Percentiles rank a stretch among this genome's conserved stretches.
Evolutionary conservation across 2,113 vertebrate genomes (phyloP).

Genomic region (Paralichthys olivaceus): DNA sequence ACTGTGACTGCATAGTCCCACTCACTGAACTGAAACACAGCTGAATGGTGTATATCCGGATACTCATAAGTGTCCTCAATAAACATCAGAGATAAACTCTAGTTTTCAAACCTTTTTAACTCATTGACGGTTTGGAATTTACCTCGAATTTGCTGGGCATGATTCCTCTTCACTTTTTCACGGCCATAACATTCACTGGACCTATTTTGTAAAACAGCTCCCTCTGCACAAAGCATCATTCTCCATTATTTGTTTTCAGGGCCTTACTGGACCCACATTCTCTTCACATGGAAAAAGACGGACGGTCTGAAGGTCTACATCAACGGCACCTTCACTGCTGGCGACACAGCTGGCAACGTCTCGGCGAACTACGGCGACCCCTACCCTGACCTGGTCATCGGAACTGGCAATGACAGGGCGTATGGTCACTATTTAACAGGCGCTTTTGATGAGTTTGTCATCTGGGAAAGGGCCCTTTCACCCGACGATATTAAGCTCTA

Average conservation of each 20-base stretch:
- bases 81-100: not conserved
- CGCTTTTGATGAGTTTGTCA: conserved; percentile 93
- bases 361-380: conserved; percentile 85
- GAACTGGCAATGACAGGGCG: conserved; percentile 68
- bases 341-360: conserved; percentile 80
- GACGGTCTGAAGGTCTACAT: conserved; percentile 92
- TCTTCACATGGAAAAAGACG: conserved; percentile 91
- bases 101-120: not conserved
- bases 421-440: conserved; percentile 82
- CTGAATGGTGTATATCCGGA: not conserved
- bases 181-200: not conserved
- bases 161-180: not conserved
- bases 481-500: conserved; percentile 86
- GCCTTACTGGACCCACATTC: conserved; percentile 92
- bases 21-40: not conserved
- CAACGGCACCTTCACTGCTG: conserved; percentile 87
- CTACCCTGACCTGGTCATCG: conserved; percentile 81
- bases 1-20: not conserved
- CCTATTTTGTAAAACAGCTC: not conserved
- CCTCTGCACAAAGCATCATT: not conserved
- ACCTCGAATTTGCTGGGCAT: not conserved
- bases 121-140: not conserved
- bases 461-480: conserved; percentile 93
- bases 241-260: conserved; percentile 74
- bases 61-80: not conserved